phyloP scores from a whole-genome alignment of 2,888 invertebrate species.

The Oithona nana region DNA sequence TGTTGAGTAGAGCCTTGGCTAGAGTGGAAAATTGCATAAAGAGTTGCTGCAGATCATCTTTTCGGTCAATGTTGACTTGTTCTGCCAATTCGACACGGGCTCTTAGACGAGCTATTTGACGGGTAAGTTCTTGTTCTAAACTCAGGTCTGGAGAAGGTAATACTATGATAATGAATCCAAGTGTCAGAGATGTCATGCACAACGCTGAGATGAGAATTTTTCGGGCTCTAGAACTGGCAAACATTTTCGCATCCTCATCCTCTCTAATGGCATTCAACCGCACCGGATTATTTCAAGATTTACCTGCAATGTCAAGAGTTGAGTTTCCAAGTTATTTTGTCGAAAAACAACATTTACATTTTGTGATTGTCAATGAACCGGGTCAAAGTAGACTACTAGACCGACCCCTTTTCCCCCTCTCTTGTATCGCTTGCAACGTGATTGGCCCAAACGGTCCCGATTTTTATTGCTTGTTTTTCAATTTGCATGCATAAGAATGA shows the following conservation, averaged over 20 bases:
- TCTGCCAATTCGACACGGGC: constrained; percentile 57
- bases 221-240: not conserved
- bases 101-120: constrained; percentile 52
- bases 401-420: too few species aligned
- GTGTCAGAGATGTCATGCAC: not conserved
- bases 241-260: not conserved
- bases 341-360: too few species aligned
- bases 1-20: not conserved
- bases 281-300: too few species aligned
- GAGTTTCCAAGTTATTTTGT: too few species aligned
- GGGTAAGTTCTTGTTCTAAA: constrained; percentile 44
- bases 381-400: too few species aligned
- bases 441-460: too few species aligned
- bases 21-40: constrained; percentile 21
- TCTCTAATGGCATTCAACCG: too few species aligned
- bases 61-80: constrained; percentile 51
- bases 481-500: too few species aligned
- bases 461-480: too few species aligned
- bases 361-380: too few species aligned
- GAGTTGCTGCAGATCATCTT: constrained; percentile 51
- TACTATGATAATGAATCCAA: not conserved
- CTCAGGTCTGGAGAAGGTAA: constrained; percentile 35
- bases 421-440: too few species aligned
- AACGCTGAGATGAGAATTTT: not conserved
- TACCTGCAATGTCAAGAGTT: too few species aligned